These are phyloP conservation scores for Atethmia centrago DNA, from an alignment of 2,888 invertebrate species.

Conservation along the genomic window DNA sequence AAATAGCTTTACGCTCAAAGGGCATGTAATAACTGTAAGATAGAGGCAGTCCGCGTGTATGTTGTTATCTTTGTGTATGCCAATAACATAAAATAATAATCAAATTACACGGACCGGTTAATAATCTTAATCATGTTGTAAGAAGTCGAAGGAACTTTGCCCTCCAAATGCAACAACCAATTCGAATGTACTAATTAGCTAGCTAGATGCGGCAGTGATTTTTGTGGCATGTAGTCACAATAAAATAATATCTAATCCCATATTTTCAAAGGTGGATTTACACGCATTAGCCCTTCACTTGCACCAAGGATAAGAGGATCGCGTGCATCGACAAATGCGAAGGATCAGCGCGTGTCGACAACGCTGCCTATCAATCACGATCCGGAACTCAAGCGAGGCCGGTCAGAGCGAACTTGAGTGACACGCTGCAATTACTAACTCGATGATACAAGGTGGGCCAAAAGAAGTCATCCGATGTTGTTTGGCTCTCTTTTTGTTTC, in stretches of 20 bases:
- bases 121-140: constrained; percentile 1
- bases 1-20: constrained; percentile 82
- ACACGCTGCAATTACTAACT: constrained; percentile 23
- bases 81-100: constrained; percentile 15
- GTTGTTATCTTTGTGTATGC: neutral
- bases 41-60: constrained; percentile 38
- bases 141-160: constrained; percentile 18
- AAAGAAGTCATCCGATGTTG: no score
- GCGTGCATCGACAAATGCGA: constrained; percentile 76
- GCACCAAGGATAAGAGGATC: constrained; percentile 66
- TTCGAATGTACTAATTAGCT: constrained; percentile 10
- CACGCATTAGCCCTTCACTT: constrained; percentile 62
- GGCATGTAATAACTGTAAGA: constrained; percentile 71
- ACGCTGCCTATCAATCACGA: constrained; percentile 80
- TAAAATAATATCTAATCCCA: constrained; percentile 17
- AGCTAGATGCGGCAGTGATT: constrained; percentile 10
- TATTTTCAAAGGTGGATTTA: constrained; percentile 4
- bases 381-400: constrained; percentile 78
- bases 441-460: no score
- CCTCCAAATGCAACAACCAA: constrained; percentile 18
- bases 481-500: no score
- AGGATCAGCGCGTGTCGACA: constrained; percentile 72
- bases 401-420: constrained; percentile 43
- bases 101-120: constrained; percentile 1
- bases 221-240: constrained; percentile 3